Evolutionary conservation across 2,888 invertebrate genomes (phyloP).

Genomic region (Argyresthia goedartella): DNA sequence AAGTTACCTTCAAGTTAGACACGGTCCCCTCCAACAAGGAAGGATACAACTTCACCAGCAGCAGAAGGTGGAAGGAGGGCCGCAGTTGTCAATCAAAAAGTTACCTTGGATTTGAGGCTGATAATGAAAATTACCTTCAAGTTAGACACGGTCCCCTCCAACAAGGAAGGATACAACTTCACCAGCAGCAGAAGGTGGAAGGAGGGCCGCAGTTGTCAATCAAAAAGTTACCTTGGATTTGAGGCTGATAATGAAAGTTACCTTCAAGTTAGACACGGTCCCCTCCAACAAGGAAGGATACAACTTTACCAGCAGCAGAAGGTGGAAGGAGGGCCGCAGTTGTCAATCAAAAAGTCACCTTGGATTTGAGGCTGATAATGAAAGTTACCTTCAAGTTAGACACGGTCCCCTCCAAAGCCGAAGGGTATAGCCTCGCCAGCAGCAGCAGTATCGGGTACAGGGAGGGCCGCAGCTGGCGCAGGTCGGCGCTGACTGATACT

Average conservation of each 20-base stretch:
- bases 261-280: conserved; percentile 76
- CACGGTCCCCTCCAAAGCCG: conserved; percentile 77
- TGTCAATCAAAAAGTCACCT: no score
- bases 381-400: conserved; percentile 74
- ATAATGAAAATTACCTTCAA: conserved; percentile 71
- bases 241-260: no score
- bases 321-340: no score
- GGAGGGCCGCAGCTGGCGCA: conserved; percentile 64
- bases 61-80: no score
- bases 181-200: conserved; percentile 83
- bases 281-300: conserved; percentile 82
- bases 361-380: no score
- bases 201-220: no score
- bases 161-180: conserved; percentile 80
- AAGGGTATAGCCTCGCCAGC: conserved; percentile 83
- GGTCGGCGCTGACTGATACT: conserved; percentile 20
- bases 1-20: conserved; percentile 74
- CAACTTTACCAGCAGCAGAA: conserved; percentile 82
- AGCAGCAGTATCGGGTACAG: conserved; percentile 84
- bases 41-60: conserved; percentile 84
- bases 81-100: no score
- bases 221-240: no score
- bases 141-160: conserved; percentile 77
- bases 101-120: no score
- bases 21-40: conserved; percentile 79